Conservation (phyloP, 2,797 vertebrate species). For the Falco peregrinus region DNA sequence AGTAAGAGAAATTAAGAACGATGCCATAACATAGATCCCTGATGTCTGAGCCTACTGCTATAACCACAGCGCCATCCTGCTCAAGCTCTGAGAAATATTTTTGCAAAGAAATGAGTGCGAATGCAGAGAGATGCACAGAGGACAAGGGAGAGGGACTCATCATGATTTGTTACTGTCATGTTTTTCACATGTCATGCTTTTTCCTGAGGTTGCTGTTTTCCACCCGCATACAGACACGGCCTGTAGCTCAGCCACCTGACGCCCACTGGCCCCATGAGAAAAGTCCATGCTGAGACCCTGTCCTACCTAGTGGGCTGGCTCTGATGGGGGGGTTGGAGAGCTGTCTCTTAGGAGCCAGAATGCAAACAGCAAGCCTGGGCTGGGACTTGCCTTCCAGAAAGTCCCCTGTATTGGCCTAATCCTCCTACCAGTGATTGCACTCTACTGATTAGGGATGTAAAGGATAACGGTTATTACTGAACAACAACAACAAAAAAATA, state of each 20-base stretch:
- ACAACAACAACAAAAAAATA: neutral
- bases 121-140: neutral
- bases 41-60: neutral
- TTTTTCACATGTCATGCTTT: neutral
- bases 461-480: slow-evolving; percentile 33
- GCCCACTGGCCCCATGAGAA: neutral
- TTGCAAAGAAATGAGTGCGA: neutral
- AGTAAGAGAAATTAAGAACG: neutral
- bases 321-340: neutral
- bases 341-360: neutral
- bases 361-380: neutral
- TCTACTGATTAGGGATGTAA: slow-evolving; percentile 21
- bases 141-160: neutral
- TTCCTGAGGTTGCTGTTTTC: neutral
- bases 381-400: neutral
- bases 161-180: neutral
- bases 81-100: neutral
- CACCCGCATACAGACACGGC: neutral
- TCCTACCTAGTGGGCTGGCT: neutral
- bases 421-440: slow-evolving; percentile 24
- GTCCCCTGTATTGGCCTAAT: neutral
- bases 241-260: neutral
- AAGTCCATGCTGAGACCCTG: neutral
- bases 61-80: neutral
- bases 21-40: neutral